Base-by-base conservation (phyloP, 2,113 vertebrate species). In the Myocastor coypus region DNA sequence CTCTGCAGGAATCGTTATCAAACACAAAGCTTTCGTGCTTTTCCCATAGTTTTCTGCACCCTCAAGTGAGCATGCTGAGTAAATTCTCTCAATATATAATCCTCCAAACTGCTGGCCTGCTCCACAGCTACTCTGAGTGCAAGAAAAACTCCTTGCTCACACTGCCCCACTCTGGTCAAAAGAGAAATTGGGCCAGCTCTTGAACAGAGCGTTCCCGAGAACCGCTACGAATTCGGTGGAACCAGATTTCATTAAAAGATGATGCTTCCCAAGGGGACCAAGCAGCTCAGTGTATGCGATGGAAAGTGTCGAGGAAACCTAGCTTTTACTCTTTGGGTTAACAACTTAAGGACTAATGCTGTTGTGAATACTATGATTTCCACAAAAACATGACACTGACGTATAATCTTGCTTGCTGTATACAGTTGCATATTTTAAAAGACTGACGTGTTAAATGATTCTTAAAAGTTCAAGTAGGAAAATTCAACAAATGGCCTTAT, bases 121-220 rank as follows among this genome's bases (percentile, higher is more conserved):
- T 68, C 59, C 42, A 50, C 7, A 3, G 17, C 24, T 46, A 32
- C 26, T 68, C 7, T 13, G 87, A 83, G 52, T 11, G 24, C 10
- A 55, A 42, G 75, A 80, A 92, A 97, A 98, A 97, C 42, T 75
- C 95, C 98, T 97, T 94, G 98, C 92, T 98, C 83, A 98, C 81
- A 98, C 98, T 98, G 98, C 98, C 98, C 95, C 98, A 89, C 89
- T 97, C 97, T 98, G 98, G 98, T 84, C 94, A 98, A 84, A 96
- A 91, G 30, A 77, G 80, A 98, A 92, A 97, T 83, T 96, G 87
- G 32, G 17, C 9, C 71, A 77, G 34, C 26, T 26, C 50, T 71
- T 82, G 73, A 75, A 92, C 91, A 68, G 63, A 86, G 11, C 12
- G 17, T 85, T 71, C 10, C 0, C 32, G 63, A 24, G 64, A 84